Percentiles rank a stretch among this genome's conserved stretches.
Evolutionary conservation across 1,140 invertebrate species (phyloP).

Genomic region (Stegodyphus mimosarum): DNA sequence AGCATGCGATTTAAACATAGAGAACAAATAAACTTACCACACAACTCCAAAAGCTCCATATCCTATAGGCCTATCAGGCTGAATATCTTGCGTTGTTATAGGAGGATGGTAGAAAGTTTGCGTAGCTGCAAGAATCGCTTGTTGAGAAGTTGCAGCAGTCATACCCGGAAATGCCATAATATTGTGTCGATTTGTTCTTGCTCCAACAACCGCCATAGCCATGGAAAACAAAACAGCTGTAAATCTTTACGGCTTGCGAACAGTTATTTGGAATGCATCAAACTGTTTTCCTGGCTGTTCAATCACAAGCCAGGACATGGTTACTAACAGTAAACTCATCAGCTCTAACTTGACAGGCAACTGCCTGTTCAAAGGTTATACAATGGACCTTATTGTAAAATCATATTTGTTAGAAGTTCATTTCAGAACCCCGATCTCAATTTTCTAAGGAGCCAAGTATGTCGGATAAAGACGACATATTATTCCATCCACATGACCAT

Average conservation of each 20-base stretch:
- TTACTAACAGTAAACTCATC: not conserved
- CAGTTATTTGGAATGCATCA: slow-evolving; percentile 33
- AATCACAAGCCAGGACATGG: slow-evolving; percentile 32
- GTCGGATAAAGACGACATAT: slow-evolving; percentile 53
- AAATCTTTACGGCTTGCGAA: slow-evolving; percentile 21
- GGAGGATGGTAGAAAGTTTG: slow-evolving; percentile 69
- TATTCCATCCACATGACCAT: slow-evolving; percentile 53
- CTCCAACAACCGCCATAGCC: slow-evolving; percentile 69
- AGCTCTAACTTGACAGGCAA: slow-evolving; percentile 11
- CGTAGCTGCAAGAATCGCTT: slow-evolving; percentile 76
- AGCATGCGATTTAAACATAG: too few species aligned
- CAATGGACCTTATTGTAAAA: slow-evolving; percentile 6
- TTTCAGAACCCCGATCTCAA: slow-evolving; percentile 10
- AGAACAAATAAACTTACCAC: slow-evolving; percentile 79
- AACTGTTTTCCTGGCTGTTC: slow-evolving; percentile 48
- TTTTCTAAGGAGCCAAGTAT: slow-evolving; percentile 21
- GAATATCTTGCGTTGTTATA: slow-evolving; percentile 52
- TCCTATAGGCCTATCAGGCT: slow-evolving; percentile 95
- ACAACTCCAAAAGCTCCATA: slow-evolving; percentile 99
- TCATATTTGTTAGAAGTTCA: slow-evolving; percentile 24
- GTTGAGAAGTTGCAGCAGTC: slow-evolving; percentile 68
- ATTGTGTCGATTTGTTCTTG: slow-evolving; percentile 67
- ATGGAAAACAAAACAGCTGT: slow-evolving; percentile 22
- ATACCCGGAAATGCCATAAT: slow-evolving; percentile 69
- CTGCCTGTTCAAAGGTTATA: slow-evolving; percentile 8